A percentile compares a stretch with the other conserved stretches of the same genome.
These are phyloP conservation scores for Parasteatoda lunata DNA, from an alignment of 2,888 invertebrate genomes.

Conservation along the genomic window DNA sequence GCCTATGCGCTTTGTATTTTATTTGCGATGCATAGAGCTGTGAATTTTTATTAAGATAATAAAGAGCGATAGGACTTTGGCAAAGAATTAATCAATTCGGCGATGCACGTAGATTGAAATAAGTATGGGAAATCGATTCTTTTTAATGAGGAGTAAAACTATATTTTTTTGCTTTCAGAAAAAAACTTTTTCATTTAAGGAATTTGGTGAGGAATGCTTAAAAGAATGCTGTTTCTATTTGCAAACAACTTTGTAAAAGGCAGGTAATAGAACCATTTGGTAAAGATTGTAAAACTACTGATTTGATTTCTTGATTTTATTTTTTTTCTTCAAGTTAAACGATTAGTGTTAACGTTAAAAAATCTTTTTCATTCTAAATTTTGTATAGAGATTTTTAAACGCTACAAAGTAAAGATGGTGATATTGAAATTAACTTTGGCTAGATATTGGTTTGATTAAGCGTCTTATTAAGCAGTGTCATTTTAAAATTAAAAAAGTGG, in stretches of 20 bases:
- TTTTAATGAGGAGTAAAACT: conserved; percentile 27
- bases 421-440: no score
- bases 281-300: no score
- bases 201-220: not conserved
- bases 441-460: no score
- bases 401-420: no score
- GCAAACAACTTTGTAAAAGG: not conserved
- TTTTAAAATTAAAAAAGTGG: no score
- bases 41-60: conserved; percentile 4
- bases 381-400: no score
- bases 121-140: conserved; percentile 24
- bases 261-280: no score
- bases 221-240: not conserved
- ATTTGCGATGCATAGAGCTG: conserved; percentile 3
- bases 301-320: no score
- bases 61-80: not conserved
- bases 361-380: no score
- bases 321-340: no score
- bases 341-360: no score
- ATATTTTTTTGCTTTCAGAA: not conserved
- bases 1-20: conserved; percentile 11
- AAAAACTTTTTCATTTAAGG: not conserved
- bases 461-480: no score
- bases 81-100: conserved; percentile 19
- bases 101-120: conserved; percentile 23